These are phyloP conservation scores for Actias luna DNA, from an alignment of 2,888 invertebrate species.

Conservation along the genomic window DNA sequence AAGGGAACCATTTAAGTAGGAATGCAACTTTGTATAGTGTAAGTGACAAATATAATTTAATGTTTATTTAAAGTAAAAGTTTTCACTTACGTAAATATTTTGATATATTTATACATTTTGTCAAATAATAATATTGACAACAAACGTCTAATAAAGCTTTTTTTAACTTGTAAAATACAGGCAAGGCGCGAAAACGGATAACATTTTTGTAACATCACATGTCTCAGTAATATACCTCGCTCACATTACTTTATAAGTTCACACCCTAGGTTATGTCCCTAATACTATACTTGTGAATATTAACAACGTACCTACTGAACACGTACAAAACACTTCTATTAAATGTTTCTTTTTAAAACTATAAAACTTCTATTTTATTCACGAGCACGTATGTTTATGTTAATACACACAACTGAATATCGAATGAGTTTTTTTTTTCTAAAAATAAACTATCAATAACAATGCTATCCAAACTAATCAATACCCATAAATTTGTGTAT, in stretches of 20 bases:
- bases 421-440: neutral
- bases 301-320: too few species aligned
- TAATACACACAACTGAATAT: neutral
- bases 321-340: too few species aligned
- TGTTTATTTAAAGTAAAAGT: neutral
- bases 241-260: neutral
- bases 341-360: neutral
- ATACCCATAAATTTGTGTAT: too few species aligned
- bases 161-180: too few species aligned
- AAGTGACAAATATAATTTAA: neutral
- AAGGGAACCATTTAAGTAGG: slow-evolving; percentile 11
- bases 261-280: neutral
- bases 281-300: neutral
- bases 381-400: neutral
- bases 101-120: neutral
- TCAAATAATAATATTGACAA: neutral
- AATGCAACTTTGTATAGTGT: neutral
- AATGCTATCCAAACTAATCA: too few species aligned
- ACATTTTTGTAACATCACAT: neutral
- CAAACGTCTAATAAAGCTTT: neutral
- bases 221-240: neutral
- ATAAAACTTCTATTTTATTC: neutral
- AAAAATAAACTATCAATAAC: too few species aligned
- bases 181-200: neutral
- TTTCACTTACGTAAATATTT: neutral